Percentiles rank a stretch among this genome's conserved stretches.
Conservation (phyloP, 2,113 vertebrate species). For the Sorex araneus region DNA sequence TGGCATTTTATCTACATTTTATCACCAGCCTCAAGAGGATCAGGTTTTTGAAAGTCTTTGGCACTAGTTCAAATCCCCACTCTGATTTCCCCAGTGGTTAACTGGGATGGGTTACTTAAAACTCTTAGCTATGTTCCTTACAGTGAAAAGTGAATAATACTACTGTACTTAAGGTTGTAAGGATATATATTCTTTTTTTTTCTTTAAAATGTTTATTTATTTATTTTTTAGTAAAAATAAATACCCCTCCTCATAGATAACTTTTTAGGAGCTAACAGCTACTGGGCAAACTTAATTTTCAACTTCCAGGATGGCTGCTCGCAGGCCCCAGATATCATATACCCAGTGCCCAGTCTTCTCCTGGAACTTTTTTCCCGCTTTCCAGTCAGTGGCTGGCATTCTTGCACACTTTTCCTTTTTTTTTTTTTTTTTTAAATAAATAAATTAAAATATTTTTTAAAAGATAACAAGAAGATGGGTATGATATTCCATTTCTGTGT, state of each 20-base stretch:
- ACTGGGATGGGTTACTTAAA: background rate
- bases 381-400: background rate
- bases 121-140: background rate
- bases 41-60: background rate
- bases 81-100: background rate
- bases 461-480: background rate
- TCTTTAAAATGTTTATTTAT: background rate
- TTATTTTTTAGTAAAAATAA: constrained; percentile 7
- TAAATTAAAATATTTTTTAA: background rate
- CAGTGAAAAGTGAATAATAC: background rate
- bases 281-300: background rate
- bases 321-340: background rate
- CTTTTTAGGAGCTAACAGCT: background rate
- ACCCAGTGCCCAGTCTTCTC: background rate
- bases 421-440: too few relatives aligned
- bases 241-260: background rate
- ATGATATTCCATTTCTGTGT: constrained; percentile 11
- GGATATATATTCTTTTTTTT: too few relatives aligned
- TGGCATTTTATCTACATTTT: too few relatives aligned
- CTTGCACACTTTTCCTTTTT: constrained; percentile 26
- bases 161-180: background rate
- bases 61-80: background rate
- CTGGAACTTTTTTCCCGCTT: background rate
- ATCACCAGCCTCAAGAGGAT: too few relatives aligned
- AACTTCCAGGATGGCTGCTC: background rate